Percentiles rank a stretch among this genome's conserved stretches.
Evolutionary conservation across 2,113 vertebrate genomes (phyloP).

Genomic region (Ptilorrhoa leucosticta): DNA sequence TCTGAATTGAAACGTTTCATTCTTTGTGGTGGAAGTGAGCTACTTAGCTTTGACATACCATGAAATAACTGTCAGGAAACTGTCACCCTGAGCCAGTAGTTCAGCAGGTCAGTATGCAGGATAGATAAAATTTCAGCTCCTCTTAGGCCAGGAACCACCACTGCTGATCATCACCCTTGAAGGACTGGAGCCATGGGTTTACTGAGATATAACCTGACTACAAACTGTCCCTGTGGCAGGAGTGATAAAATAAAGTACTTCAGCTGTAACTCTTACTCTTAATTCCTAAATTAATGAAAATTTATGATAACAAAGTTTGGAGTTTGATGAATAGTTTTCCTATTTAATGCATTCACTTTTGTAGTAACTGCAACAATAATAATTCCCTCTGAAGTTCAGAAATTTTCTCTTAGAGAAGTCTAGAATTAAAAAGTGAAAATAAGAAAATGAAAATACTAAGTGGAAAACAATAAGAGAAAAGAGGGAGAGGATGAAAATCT

Average conservation of each 20-base stretch:
- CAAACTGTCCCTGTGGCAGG: background rate
- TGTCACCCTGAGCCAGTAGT: background rate
- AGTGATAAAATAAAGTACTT: background rate
- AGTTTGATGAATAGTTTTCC: background rate
- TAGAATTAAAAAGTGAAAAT: background rate
- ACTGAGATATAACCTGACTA: background rate
- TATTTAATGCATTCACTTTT: background rate
- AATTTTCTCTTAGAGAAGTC: background rate
- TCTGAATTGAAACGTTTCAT: background rate
- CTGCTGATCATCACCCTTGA: background rate
- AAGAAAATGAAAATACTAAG: background rate
- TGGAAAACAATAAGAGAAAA: background rate
- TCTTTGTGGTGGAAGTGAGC: background rate
- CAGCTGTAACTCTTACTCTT: background rate
- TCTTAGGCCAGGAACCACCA: background rate
- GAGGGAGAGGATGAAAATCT: background rate
- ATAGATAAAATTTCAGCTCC: background rate
- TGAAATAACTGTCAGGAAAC: background rate
- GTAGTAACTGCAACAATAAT: background rate
- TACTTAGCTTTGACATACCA: background rate
- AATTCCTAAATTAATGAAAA: background rate
- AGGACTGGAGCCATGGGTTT: background rate
- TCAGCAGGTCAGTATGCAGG: background rate
- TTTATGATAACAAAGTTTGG: background rate
- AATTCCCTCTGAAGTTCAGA: background rate